These are phyloP conservation scores for Cynaeus angustus DNA, from an alignment of 2,888 invertebrate genomes.

Conservation along the genomic window DNA sequence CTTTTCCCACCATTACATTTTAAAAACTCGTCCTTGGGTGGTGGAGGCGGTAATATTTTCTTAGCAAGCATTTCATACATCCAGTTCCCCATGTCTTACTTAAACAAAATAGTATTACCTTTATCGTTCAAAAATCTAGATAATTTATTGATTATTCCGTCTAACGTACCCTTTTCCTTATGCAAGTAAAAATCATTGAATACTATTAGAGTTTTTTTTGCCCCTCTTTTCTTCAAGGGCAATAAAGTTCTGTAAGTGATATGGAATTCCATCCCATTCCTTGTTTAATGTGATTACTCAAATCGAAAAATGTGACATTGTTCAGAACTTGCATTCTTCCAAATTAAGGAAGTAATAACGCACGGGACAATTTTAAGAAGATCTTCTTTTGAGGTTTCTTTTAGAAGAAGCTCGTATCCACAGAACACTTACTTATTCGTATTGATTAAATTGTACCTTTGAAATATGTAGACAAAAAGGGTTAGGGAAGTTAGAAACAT, in stretches of 20 bases:
- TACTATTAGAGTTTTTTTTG: neutral
- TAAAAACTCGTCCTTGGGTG: neutral
- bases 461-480: too few relatives aligned
- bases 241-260: neutral
- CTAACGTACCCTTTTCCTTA: neutral
- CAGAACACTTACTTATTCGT: too few relatives aligned
- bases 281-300: neutral
- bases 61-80: conserved; percentile 2
- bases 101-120: conserved; percentile 1
- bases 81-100: conserved; percentile 22
- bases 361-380: conserved; percentile 8
- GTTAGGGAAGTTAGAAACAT: too few relatives aligned
- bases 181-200: too few relatives aligned
- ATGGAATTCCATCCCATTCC: conserved; percentile 4
- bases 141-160: neutral
- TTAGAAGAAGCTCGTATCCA: too few relatives aligned
- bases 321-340: conserved; percentile 19
- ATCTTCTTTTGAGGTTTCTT: neutral
- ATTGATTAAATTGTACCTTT: too few relatives aligned
- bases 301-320: conserved; percentile 5
- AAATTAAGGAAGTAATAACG: conserved; percentile 10
- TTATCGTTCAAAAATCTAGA: conserved; percentile 2
- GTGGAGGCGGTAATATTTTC: conserved; percentile 9
- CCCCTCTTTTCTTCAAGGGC: neutral
- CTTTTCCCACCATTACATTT: conserved; percentile 10